These are phyloP conservation scores for Oxystoma pomonae DNA, from an alignment of 2,888 invertebrate species.

Conservation along the genomic window DNA sequence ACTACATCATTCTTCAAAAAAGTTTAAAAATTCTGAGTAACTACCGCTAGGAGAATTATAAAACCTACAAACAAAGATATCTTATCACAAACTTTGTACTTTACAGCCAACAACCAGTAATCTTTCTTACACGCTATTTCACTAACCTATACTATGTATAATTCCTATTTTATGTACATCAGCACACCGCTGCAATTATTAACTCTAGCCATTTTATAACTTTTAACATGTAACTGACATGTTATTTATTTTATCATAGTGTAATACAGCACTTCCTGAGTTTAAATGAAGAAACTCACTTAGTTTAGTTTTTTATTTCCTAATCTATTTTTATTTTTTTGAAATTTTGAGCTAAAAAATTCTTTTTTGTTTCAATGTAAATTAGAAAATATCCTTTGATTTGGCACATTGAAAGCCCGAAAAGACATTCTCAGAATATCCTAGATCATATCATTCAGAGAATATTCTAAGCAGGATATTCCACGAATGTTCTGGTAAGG, in stretches of 20 bases:
- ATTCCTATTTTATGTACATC: neutral
- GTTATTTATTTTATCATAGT: neutral
- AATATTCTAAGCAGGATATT: no score
- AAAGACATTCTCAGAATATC: no score
- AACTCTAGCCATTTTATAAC: neutral
- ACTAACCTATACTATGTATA: neutral
- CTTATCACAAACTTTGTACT: neutral
- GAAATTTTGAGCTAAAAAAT: no score
- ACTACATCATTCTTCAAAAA: neutral
- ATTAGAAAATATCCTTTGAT: no score
- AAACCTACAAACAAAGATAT: neutral
- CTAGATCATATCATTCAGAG: no score
- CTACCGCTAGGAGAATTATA: neutral
- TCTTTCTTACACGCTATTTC: neutral
- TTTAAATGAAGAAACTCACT: no score
- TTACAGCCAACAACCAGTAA: neutral
- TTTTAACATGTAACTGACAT: neutral
- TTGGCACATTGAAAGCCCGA: no score
- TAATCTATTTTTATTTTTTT: no score
- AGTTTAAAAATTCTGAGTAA: neutral
- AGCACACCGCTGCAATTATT: neutral
- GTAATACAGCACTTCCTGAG: neutral
- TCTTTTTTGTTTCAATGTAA: no score
- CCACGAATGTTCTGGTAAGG: no score
- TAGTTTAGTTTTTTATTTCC: no score